A percentile compares a stretch with the other conserved stretches of the same genome.
These are phyloP conservation scores for Sarcophaga carnaria DNA, from an alignment of 2,888 invertebrate species.

Conservation along the genomic window DNA sequence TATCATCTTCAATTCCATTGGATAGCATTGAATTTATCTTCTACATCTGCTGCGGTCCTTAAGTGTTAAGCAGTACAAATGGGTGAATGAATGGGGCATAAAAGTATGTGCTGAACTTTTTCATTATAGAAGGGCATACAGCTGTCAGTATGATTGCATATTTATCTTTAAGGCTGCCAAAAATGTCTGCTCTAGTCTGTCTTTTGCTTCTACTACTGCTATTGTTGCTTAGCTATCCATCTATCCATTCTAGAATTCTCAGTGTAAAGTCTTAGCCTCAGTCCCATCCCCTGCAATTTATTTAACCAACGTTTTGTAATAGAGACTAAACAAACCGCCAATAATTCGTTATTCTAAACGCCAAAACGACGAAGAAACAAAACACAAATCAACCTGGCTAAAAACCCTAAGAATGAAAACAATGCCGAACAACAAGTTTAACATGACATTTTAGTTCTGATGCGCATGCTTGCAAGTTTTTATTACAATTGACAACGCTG, in stretches of 20 bases:
- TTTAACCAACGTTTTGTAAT: constrained; percentile 1
- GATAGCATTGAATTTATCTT: neutral
- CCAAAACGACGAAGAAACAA: too few species aligned
- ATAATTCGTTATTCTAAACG: too few species aligned
- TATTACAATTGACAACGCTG: constrained; percentile 38
- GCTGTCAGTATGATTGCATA: constrained; percentile 60
- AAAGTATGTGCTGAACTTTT: too few species aligned
- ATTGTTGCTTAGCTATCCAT: too few species aligned
- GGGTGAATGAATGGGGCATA: neutral
- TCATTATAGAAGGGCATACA: constrained; percentile 31
- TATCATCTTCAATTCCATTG: constrained; percentile 31
- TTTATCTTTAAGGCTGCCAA: constrained; percentile 39
- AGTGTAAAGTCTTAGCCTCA: too few species aligned
- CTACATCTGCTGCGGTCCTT: constrained; percentile 32
- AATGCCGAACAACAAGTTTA: constrained; percentile 54
- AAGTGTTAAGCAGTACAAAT: neutral
- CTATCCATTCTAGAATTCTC: too few species aligned
- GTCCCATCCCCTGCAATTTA: too few species aligned
- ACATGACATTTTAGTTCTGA: constrained; percentile 62
- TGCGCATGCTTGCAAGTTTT: constrained; percentile 60
- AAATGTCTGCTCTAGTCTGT: constrained; percentile 1
- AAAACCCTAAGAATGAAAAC: constrained; percentile 23
- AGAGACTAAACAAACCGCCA: neutral
- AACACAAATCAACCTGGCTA: too few species aligned
- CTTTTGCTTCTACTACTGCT: neutral